phyloP scores from a whole-genome alignment of 2,888 invertebrate genomes.

The Eudemis profundana region DNA sequence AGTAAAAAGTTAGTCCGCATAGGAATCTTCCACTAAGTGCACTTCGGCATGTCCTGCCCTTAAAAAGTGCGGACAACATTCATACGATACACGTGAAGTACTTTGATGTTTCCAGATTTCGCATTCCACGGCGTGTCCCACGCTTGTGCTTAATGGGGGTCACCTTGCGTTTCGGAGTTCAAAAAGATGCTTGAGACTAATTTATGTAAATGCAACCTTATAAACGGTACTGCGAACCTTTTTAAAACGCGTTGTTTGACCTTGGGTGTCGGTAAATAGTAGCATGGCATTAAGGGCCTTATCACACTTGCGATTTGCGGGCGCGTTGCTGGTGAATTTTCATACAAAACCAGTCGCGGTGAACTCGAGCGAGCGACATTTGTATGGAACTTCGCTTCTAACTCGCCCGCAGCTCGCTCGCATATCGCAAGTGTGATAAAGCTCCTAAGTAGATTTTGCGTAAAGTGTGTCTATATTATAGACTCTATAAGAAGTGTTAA shows the following conservation, averaged over 20 bases:
- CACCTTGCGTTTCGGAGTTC: conserved; percentile 42
- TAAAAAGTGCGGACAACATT: background rate
- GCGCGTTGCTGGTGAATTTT: too few species aligned
- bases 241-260: conserved; percentile 23
- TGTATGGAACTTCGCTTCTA: too few species aligned
- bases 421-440: too few species aligned
- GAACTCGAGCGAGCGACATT: too few species aligned
- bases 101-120: conserved; percentile 28
- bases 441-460: too few species aligned
- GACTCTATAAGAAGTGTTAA: too few species aligned
- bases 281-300: background rate
- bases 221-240: conserved; percentile 34
- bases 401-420: too few species aligned
- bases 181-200: conserved; percentile 31
- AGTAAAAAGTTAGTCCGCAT: too few species aligned
- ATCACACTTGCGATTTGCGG: too few species aligned
- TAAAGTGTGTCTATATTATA: too few species aligned
- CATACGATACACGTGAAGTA: background rate
- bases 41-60: background rate
- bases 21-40: background rate
- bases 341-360: too few species aligned
- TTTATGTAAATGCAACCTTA: conserved; percentile 39
- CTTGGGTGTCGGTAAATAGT: conserved; percentile 1
- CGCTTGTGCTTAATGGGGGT: conserved; percentile 40
- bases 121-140: conserved; percentile 30